phyloP scores from a whole-genome alignment of 1,140 invertebrate genomes.

The Vanessa tameamea region DNA sequence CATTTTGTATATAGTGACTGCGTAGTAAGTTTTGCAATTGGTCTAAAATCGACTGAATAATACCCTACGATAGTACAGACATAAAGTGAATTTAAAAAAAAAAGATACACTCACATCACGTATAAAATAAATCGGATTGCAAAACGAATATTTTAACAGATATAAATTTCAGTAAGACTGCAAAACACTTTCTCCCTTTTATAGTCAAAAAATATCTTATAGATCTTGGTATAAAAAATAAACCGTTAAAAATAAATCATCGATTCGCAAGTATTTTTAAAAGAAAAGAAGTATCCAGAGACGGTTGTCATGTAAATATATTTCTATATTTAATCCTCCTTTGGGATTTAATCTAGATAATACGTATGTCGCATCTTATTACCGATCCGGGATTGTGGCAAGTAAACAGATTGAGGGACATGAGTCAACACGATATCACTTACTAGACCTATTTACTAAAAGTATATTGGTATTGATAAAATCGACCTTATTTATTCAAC shows the following conservation, averaged over 20 bases:
- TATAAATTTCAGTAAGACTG: no score
- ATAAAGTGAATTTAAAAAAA: no score
- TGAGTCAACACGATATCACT: conserved; percentile 74
- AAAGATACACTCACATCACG: no score
- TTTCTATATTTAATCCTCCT: conserved; percentile 64
- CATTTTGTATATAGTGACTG: no score
- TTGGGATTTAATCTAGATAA: conserved; percentile 72
- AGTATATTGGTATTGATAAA: conserved; percentile 66
- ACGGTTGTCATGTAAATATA: conserved; percentile 44
- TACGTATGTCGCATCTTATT: conserved; percentile 78
- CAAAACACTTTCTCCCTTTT: no score
- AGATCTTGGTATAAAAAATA: no score
- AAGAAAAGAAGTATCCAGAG: conserved; percentile 10
- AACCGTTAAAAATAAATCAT: background rate
- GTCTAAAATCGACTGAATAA: background rate
- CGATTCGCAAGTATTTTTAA: background rate
- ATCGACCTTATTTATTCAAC: conserved; percentile 33
- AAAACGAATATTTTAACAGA: no score
- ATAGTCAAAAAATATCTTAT: no score
- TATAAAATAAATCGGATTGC: no score
- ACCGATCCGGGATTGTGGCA: conserved; percentile 71
- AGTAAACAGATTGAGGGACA: conserved; percentile 66
- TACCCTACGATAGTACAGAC: no score
- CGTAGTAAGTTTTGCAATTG: background rate
- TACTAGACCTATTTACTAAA: conserved; percentile 56